phyloP scores from a whole-genome alignment of 1,140 invertebrate genomes.

The Pseudomyrmex sp. region DNA sequence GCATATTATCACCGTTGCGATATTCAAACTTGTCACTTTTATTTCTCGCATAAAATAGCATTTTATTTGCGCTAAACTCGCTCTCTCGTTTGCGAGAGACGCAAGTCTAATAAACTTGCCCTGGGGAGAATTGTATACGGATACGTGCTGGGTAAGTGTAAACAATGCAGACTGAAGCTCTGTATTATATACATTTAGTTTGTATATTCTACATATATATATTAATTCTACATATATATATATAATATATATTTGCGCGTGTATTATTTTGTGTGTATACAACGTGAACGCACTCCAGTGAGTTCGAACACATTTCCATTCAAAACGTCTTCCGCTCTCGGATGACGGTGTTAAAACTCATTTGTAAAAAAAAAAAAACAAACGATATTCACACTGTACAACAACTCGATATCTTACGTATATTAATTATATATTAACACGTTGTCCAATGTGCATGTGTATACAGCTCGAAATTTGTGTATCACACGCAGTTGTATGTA shows the following conservation, averaged over 20 bases:
- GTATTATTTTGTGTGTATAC: slow-evolving; percentile 34
- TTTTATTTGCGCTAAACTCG: slow-evolving; percentile 58
- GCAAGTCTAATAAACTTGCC: slow-evolving; percentile 36
- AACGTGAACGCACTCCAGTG: not conserved
- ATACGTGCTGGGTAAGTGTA: slow-evolving; percentile 73
- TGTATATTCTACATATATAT: not conserved
- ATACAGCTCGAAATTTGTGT: not conserved
- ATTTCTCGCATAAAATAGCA: slow-evolving; percentile 47
- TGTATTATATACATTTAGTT: slow-evolving; percentile 60
- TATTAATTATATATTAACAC: slow-evolving; percentile 1
- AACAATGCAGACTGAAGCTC: slow-evolving; percentile 52
- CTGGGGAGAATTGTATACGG: slow-evolving; percentile 69
- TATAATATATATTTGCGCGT: not conserved
- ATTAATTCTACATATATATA: too few relatives aligned
- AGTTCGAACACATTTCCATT: not conserved
- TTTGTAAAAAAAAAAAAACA: not conserved
- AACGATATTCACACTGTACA: slow-evolving; percentile 16
- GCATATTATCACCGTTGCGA: slow-evolving; percentile 35
- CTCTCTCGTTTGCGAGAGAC: slow-evolving; percentile 7
- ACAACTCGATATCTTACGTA: slow-evolving; percentile 25
- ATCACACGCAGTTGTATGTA: too few relatives aligned
- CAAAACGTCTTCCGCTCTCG: not conserved
- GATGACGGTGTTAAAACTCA: not conserved
- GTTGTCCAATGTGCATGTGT: slow-evolving; percentile 18
- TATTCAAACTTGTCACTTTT: slow-evolving; percentile 54